These are phyloP conservation scores for Merodon equestris DNA, from an alignment of 2,888 invertebrate species.

Conservation along the genomic window DNA sequence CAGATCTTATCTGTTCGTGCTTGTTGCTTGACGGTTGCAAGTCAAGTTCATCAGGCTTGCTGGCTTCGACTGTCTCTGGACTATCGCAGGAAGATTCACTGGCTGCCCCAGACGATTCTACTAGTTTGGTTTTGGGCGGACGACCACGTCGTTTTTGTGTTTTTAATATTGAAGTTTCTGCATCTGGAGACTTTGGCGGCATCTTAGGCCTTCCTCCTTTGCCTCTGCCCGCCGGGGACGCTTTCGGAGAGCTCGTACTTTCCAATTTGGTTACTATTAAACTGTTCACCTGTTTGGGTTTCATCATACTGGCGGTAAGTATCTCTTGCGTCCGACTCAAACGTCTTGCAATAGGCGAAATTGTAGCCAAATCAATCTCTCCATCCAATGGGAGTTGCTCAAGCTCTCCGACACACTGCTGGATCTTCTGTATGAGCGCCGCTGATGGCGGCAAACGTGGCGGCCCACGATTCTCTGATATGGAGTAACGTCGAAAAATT, in stretches of 20 bases:
- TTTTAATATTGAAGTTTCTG: no score
- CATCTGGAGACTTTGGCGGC: not conserved
- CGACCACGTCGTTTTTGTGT: constrained; percentile 72
- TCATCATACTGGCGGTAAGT: constrained; percentile 70
- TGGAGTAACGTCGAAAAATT: constrained; percentile 73
- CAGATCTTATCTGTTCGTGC: not conserved
- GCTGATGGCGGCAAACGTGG: constrained; percentile 68
- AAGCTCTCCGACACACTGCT: constrained; percentile 55
- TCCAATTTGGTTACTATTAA: constrained; percentile 75
- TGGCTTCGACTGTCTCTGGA: not conserved
- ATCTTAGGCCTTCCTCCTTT: constrained; percentile 4
- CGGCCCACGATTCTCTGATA: constrained; percentile 71
- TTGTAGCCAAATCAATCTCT: constrained; percentile 28
- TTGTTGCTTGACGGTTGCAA: not conserved
- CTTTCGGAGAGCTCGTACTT: constrained; percentile 54
- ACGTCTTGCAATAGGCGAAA: constrained; percentile 65
- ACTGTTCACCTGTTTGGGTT: constrained; percentile 53
- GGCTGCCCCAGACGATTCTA: constrained; percentile 3
- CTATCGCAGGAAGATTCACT: constrained; percentile 45
- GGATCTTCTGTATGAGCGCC: constrained; percentile 62
- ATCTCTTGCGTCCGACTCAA: constrained; percentile 72
- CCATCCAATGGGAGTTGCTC: constrained; percentile 50
- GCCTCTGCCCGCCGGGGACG: not conserved
- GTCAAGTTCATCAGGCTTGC: not conserved
- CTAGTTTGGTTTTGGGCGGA: constrained; percentile 67